Base-by-base conservation (phyloP, 2,797 vertebrate genomes). In the Acipenser oxyrinchus region DNA sequence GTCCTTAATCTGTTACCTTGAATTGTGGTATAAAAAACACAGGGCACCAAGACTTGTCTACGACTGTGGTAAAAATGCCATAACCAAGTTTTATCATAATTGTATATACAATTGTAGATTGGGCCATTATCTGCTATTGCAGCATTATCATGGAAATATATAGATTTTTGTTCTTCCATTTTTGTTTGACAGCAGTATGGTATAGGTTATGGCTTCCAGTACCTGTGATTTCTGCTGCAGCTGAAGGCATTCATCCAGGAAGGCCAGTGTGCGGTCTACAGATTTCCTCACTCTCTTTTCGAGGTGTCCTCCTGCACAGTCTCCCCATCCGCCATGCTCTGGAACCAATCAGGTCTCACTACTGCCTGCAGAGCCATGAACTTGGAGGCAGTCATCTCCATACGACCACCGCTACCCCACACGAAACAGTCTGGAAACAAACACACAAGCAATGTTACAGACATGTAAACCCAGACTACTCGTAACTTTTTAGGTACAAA, bases 291-390 rank as follows among this genome's bases (percentile, higher is more conserved):
- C 89, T 70, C 95, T 88, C 84, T 98, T 99, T 82, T 85, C 13
- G 90, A 84, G n/a, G 70, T 75, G 79, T 84, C 87, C 48, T 67
- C 78, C 75, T 86, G 88, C 86, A 90, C 77, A 1, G 89, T 92
- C 70, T 97, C 96, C 62, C 96, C 95, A 7, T 99, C 96, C 5
- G 90, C 89, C 81, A 98, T 91, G 82, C 93, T 95, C 82, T 97
- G 94, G 85, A 96, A 95, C 92, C 92, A 96, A 83, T 98, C 93
- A 0, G 95, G 93, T 77, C 88, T 89, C 70, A 97, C 76, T 0
- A 79, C 83, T 48, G 84, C 85, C 81, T 97, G 95, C 18, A 97
- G 78, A 7, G 90, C 89, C 90, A 99, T 94, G 84, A 95, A 99
- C 76, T 89, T 95, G 51, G 89, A 86, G 62, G 79, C 79, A 0